These are phyloP conservation scores for Andrena bicolor DNA, from an alignment of 2,888 invertebrate species.

Conservation along the genomic window DNA sequence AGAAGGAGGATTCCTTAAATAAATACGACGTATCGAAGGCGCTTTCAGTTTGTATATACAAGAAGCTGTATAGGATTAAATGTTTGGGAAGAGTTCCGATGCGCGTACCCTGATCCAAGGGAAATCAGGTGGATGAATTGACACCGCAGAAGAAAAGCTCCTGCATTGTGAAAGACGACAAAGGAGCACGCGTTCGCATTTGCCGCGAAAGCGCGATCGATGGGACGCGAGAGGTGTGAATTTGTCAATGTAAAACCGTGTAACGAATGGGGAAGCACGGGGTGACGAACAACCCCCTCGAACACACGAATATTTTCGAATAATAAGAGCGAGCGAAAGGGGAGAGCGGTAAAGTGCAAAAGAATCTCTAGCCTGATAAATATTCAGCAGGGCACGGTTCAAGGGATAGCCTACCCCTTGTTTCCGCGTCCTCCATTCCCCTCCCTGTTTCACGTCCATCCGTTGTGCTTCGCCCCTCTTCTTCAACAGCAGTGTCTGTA, in stretches of 20 bases:
- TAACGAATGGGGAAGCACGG: neutral
- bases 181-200: too few relatives aligned
- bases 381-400: constrained; percentile 29
- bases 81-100: neutral
- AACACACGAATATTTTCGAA: neutral
- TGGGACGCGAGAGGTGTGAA: too few relatives aligned
- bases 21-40: neutral
- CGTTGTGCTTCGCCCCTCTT: neutral
- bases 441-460: neutral
- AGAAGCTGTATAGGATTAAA: neutral
- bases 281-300: neutral
- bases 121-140: too few relatives aligned
- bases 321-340: neutral
- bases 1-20: neutral
- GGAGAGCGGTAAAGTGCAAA: neutral
- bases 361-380: constrained; percentile 51
- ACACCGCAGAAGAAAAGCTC: too few relatives aligned
- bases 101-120: too few relatives aligned
- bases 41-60: neutral
- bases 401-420: constrained; percentile 14
- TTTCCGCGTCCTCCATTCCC: neutral
- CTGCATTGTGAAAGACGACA: too few relatives aligned
- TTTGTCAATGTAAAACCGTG: neutral
- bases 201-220: too few relatives aligned
- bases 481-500: neutral